Evolutionary conservation across 53 echinoderm and acorn worm species (phyloP).

Genomic region (Luidia sarsii): DNA sequence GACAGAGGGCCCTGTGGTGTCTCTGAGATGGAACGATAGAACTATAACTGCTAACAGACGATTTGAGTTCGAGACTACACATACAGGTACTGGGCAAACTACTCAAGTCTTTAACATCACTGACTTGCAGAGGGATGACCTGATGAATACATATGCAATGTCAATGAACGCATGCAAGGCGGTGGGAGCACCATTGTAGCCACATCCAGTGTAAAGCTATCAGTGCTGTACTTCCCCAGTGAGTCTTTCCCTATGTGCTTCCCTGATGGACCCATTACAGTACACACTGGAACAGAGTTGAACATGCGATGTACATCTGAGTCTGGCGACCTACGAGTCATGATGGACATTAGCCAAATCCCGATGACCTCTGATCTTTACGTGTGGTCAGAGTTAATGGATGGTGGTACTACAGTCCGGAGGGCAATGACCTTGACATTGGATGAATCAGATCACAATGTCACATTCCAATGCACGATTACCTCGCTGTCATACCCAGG

Average conservation of each 20-base stretch:
- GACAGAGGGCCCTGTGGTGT: too few species aligned
- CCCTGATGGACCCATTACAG: constrained; percentile 1
- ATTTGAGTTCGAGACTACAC: neutral
- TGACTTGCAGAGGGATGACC: constrained; percentile 26
- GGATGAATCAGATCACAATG: neutral
- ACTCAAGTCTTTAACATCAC: constrained; percentile 8
- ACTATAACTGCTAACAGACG: neutral
- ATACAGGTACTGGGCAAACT: neutral
- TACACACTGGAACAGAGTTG: constrained; percentile 18
- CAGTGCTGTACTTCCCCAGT: constrained; percentile 29
- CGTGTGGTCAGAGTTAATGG: too few species aligned
- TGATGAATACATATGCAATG: constrained; percentile 12
- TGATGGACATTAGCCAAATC: neutral
- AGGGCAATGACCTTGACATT: neutral
- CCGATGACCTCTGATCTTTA: too few species aligned
- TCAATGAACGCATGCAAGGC: neutral
- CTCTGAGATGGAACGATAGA: neutral
- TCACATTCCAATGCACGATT: neutral
- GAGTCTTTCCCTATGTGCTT: constrained; percentile 22
- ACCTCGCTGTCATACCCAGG: neutral
- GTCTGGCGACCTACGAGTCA: neutral
- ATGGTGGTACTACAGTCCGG: too few species aligned
- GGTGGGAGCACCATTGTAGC: neutral
- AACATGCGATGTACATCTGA: neutral
- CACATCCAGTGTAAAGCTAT: neutral